Conservation (phyloP, 2,888 invertebrate species). For the Cantharis flavilabris region DNA sequence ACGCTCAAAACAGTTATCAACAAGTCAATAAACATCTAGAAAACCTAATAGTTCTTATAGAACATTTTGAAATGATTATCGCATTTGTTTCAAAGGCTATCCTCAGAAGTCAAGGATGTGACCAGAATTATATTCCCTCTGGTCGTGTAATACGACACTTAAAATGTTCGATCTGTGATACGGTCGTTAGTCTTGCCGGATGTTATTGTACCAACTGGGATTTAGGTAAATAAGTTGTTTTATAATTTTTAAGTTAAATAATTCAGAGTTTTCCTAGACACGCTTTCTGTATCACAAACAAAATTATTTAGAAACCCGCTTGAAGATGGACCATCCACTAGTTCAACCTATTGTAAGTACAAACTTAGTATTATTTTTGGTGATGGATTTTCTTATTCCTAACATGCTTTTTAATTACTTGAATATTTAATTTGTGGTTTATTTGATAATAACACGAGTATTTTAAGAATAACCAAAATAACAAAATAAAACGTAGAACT, state of each 20-base stretch:
- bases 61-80: background rate
- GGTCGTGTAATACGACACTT: background rate
- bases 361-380: background rate
- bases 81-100: background rate
- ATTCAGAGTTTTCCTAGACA: background rate
- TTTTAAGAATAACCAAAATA: too few species aligned
- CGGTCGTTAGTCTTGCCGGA: background rate
- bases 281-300: background rate
- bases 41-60: background rate
- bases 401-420: background rate
- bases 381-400: background rate
- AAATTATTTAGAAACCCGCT: background rate
- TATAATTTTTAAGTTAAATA: background rate
- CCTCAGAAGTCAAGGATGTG: background rate
- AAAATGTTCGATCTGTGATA: background rate
- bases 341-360: background rate
- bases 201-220: background rate
- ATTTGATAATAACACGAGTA: too few species aligned
- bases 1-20: background rate
- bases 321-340: background rate
- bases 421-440: background rate
- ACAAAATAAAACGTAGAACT: too few species aligned
- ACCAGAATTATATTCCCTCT: background rate
- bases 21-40: background rate
- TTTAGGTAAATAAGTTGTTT: background rate